Evolutionary conservation across 2,888 invertebrate species (phyloP).

Genomic region (Pelosia muscerda): DNA sequence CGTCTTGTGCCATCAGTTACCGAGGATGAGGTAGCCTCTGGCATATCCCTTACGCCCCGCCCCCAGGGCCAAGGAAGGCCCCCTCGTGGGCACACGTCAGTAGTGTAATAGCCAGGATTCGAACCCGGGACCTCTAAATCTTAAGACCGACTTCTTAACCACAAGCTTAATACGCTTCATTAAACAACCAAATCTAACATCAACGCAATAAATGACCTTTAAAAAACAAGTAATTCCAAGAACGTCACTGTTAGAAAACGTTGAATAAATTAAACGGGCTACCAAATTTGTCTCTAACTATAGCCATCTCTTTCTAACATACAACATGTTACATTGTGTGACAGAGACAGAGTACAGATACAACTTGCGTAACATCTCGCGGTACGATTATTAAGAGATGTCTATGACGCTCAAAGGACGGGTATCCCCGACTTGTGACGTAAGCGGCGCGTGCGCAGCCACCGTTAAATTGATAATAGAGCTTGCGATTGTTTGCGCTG

Average conservation of each 20-base stretch:
- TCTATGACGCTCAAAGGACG: conserved; percentile 13
- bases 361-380: conserved; percentile 13
- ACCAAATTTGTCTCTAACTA: neutral
- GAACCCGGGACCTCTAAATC: too few relatives aligned
- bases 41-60: too few relatives aligned
- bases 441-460: conserved; percentile 25
- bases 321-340: neutral
- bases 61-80: too few relatives aligned
- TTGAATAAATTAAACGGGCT: conserved; percentile 6
- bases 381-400: conserved; percentile 12
- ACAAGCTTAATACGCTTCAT: too few relatives aligned
- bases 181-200: neutral
- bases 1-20: too few relatives aligned
- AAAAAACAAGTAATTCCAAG: conserved; percentile 9
- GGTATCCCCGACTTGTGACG: conserved; percentile 19
- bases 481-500: conserved; percentile 6
- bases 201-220: neutral
- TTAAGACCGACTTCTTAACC: too few relatives aligned
- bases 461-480: conserved; percentile 14
- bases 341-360: neutral
- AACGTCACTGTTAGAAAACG: conserved; percentile 2
- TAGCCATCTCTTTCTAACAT: conserved; percentile 5
- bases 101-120: too few relatives aligned
- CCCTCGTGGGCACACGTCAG: too few relatives aligned
- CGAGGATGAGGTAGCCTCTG: too few relatives aligned